These are phyloP conservation scores for Dromococcyx pavoninus DNA, from an alignment of 2,797 vertebrate species.

Conservation along the genomic window DNA sequence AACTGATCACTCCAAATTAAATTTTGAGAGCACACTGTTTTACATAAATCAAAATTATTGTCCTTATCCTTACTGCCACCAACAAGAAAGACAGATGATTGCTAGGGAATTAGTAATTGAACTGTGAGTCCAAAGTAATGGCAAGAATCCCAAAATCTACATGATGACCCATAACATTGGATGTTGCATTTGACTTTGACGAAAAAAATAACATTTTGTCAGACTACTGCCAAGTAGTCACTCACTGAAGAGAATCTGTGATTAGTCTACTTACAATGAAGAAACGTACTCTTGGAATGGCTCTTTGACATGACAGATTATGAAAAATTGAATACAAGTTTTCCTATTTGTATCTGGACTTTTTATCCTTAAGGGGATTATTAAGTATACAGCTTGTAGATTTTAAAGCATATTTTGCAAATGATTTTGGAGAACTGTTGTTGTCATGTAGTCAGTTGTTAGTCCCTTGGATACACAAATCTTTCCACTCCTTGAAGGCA, in stretches of 20 bases:
- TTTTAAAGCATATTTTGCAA: conserved; percentile 6
- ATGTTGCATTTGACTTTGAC: background rate
- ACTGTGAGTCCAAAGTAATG: background rate
- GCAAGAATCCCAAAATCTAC: background rate
- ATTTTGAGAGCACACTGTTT: background rate
- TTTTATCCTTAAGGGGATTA: background rate
- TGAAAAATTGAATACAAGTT: conserved; percentile 8
- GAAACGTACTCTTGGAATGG: background rate
- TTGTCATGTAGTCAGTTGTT: background rate
- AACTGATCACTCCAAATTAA: background rate
- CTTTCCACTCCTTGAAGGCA: conserved; percentile 1
- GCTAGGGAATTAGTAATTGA: background rate
- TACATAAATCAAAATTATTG: background rate
- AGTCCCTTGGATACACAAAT: background rate
- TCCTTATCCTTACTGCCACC: background rate
- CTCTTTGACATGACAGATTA: background rate
- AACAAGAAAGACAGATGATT: background rate
- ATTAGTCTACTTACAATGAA: background rate
- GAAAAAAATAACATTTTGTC: background rate
- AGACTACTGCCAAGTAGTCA: background rate
- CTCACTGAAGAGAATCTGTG: background rate
- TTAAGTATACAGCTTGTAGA: background rate
- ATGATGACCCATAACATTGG: background rate
- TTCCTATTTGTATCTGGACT: background rate
- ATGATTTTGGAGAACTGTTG: background rate